Percentiles rank a stretch among this genome's conserved stretches.
Conservation (phyloP, 2,888 invertebrate species). For the Salticus scenicus region DNA sequence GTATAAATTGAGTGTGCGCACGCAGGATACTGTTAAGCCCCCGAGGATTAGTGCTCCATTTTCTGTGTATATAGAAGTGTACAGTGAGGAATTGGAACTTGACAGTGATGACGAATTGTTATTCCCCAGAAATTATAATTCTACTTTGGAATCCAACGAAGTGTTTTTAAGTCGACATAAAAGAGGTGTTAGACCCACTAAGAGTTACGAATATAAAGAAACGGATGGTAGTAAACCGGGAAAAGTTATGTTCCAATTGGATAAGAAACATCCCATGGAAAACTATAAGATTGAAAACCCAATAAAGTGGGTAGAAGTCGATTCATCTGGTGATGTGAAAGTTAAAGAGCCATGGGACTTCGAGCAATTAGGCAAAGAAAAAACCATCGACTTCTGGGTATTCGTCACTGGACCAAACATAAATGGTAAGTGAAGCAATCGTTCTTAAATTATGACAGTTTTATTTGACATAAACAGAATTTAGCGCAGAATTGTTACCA, state of each 20-base stretch:
- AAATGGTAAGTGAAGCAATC: conserved; percentile 84
- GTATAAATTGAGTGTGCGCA: conserved; percentile 84
- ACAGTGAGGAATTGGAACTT: conserved; percentile 74
- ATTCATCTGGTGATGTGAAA: conserved; percentile 91
- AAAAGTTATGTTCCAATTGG: conserved; percentile 89
- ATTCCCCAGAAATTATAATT: conserved; percentile 67
- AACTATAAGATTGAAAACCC: conserved; percentile 94
- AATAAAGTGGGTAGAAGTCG: conserved; percentile 93
- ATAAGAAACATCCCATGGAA: conserved; percentile 93
- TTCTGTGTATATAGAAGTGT: conserved; percentile 69
- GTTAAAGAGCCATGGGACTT: conserved; percentile 98
- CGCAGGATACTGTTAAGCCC: conserved; percentile 85
- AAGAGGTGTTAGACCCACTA: conserved; percentile 85
- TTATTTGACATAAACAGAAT: too few species aligned
- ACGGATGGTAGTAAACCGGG: conserved; percentile 92
- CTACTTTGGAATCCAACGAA: conserved; percentile 69
- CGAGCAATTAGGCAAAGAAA: conserved; percentile 93
- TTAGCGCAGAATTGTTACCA: too few species aligned
- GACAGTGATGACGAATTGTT: conserved; percentile 36
- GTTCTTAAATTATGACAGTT: too few species aligned
- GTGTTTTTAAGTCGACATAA: conserved; percentile 45
- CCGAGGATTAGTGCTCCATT: conserved; percentile 47
- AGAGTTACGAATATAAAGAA: conserved; percentile 92
- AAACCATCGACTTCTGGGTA: conserved; percentile 97
- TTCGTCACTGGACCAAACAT: conserved; percentile 92